Base-by-base conservation (phyloP, 1,140 invertebrate genomes). In the Ips nitidus region DNA sequence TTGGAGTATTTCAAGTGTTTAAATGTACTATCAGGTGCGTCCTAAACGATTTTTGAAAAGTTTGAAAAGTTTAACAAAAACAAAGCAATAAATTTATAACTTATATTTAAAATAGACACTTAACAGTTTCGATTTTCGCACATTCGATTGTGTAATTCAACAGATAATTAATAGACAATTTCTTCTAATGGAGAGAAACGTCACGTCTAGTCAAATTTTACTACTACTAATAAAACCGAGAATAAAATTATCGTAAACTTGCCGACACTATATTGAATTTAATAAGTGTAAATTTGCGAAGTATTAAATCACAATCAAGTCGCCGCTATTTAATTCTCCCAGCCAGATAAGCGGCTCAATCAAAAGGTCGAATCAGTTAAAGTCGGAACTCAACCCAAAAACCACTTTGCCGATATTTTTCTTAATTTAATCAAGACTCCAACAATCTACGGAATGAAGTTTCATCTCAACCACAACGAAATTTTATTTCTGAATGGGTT, bases 331-430 rank as follows among this genome's bases (percentile, higher is more conserved):
- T 37, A 55, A 55, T 55, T 55, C 52, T 8, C 45, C 52, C 52
- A 50, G 45, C 22, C 45, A 50, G 45, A 50, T 50, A 50, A 50
- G 45, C 53, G 41, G 36, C 37, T 2, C 43, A 65, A 65, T 65
- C 53, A 56, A 65, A 56, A 65, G 52, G 40, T 45, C 53, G 41
- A 55, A 39, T 52, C 52, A 63, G 47, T 52, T 52, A 52, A 63
- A 62, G 6, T 62, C 22, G 45, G 22, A 50, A 50, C 22, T 50
- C 22, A 50, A 22, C 45, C 45, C 22, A 3, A 62, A 62, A 62
- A 63, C 41, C 4, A 42, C 22, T 41, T 58, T 40, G 37, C 8
- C 40, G 38, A 45, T 45, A 45, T 37, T 36, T 39, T 56, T 55
- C 39, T 56, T 56, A 50, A 56, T 56, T 56, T 56, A 37, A 50